These are phyloP conservation scores for Parambassis ranga DNA, from an alignment of 2,797 vertebrate genomes.

Conservation along the genomic window DNA sequence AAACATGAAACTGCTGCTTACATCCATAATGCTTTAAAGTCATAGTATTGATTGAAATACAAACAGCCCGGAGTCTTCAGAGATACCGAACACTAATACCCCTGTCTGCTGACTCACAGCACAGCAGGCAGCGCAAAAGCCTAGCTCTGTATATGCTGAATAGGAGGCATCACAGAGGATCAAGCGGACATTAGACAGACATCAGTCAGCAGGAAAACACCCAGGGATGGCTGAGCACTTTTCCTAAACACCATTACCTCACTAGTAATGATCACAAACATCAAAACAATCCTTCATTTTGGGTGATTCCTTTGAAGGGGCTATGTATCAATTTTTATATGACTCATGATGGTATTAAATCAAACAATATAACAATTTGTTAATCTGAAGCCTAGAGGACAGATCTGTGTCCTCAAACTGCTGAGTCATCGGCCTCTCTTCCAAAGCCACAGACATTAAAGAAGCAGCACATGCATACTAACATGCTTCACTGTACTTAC, in stretches of 20 bases:
- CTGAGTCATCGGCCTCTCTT: constrained; percentile 51
- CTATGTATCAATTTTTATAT: too few relatives aligned
- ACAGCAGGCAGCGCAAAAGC: constrained; percentile 31
- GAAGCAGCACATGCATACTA: neutral
- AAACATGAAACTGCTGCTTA: neutral
- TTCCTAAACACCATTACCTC: neutral
- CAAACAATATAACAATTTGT: too few relatives aligned
- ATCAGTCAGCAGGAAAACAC: constrained; percentile 46
- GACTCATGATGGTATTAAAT: too few relatives aligned
- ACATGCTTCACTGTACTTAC: neutral
- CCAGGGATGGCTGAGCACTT: neutral
- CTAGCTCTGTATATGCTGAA: constrained; percentile 38
- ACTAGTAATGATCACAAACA: neutral
- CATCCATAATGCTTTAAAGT: neutral
- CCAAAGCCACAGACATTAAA: neutral
- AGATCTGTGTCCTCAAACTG: constrained; percentile 17
- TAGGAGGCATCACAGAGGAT: constrained; percentile 50
- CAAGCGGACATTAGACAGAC: constrained; percentile 26
- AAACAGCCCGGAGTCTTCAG: neutral
- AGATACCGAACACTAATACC: constrained; percentile 46
- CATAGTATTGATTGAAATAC: too few relatives aligned
- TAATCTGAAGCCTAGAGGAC: neutral
- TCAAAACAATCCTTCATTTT: neutral
- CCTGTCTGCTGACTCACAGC: constrained; percentile 56
- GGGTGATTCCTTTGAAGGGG: too few relatives aligned